Evolutionary conservation across 2,113 vertebrate genomes (phyloP).

Genomic region (Tringa solitaria): DNA sequence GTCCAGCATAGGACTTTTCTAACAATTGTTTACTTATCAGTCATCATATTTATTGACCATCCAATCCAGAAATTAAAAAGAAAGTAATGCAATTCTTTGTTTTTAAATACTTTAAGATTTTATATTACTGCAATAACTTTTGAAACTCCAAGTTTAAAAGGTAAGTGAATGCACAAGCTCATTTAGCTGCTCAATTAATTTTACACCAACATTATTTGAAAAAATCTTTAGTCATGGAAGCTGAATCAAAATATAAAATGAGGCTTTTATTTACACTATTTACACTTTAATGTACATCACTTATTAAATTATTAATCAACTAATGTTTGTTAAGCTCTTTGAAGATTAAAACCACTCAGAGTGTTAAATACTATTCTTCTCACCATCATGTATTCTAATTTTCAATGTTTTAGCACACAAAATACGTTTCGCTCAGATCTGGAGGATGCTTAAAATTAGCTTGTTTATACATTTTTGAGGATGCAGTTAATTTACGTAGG

Average conservation of each 20-base stretch:
- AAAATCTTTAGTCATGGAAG: not conserved
- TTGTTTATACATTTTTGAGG: slow-evolving; percentile 46
- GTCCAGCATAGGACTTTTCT: not conserved
- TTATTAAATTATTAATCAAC: slow-evolving; percentile 43
- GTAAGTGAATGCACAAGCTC: not conserved
- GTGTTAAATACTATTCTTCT: slow-evolving; percentile 27
- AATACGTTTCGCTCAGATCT: not conserved
- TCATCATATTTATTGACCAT: not conserved
- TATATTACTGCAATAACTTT: not conserved
- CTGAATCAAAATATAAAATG: not conserved
- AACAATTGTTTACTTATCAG: not conserved
- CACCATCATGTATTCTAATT: not conserved
- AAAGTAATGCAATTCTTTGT: not conserved
- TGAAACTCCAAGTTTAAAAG: not conserved
- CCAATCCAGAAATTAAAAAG: not conserved
- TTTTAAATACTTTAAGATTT: not conserved
- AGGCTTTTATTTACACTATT: not conserved
- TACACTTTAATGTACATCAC: not conserved
- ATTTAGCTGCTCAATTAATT: not conserved
- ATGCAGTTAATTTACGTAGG: slow-evolving; percentile 3
- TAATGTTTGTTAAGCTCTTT: not conserved
- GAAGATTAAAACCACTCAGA: slow-evolving; percentile 18
- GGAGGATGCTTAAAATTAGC: slow-evolving; percentile 50
- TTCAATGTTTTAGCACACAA: slow-evolving; percentile 15
- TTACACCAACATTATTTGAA: not conserved